These are phyloP conservation scores for Platerodrilus igneus DNA, from an alignment of 2,888 invertebrate species.

Conservation along the genomic window DNA sequence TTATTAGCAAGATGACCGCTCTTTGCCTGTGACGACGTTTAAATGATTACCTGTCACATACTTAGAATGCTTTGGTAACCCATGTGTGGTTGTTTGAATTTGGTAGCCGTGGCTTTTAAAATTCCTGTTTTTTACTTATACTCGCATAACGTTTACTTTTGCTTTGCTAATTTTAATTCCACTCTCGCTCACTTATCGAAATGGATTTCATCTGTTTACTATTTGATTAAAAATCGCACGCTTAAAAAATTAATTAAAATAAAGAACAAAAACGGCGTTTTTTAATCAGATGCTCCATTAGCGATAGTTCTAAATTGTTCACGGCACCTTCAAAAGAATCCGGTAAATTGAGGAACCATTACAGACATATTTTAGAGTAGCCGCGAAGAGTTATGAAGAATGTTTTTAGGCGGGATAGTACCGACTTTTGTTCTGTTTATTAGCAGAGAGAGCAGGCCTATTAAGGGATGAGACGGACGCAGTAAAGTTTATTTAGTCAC, in stretches of 20 bases:
- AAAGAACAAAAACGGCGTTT: no score
- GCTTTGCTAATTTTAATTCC: no score
- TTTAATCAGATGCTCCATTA: no score
- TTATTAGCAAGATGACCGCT: no score
- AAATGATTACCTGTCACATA: slow-evolving; percentile 40
- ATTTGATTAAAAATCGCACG: no score
- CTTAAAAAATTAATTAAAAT: no score
- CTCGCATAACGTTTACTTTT: no score
- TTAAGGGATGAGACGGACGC: slow-evolving; percentile 22
- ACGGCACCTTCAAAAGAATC: slow-evolving; percentile 28
- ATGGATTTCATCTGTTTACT: no score
- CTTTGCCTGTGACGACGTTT: slow-evolving; percentile 36
- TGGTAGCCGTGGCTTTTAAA: slow-evolving; percentile 32
- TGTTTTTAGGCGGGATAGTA: slow-evolving; percentile 42
- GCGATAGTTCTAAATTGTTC: no score
- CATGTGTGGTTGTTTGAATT: slow-evolving; percentile 34
- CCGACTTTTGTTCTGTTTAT: slow-evolving; percentile 43
- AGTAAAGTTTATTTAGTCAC: neutral
- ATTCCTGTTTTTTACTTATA: slow-evolving; percentile 34
- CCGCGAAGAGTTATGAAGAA: slow-evolving; percentile 33
- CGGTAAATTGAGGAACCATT: slow-evolving; percentile 44
- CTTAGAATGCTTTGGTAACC: slow-evolving; percentile 34
- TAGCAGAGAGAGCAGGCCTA: slow-evolving; percentile 38
- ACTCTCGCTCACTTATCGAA: no score
- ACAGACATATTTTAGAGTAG: slow-evolving; percentile 42